Conservation (phyloP, 2,888 invertebrate genomes). For the Diplolepis rosae region DNA sequence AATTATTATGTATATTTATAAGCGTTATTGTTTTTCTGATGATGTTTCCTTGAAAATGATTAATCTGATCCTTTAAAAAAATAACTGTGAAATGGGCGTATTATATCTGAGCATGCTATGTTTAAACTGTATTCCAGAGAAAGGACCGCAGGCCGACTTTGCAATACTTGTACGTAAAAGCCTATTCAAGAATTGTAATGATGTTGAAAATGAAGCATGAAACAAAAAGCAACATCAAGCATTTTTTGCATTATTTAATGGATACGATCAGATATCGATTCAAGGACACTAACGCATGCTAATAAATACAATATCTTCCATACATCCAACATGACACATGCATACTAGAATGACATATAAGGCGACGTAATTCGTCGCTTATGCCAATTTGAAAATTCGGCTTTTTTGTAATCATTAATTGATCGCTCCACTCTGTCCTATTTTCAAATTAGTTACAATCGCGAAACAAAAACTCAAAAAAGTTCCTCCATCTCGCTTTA, state of each 20-base stretch:
- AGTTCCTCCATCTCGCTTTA: conserved; percentile 38
- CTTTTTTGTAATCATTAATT: conserved; percentile 37
- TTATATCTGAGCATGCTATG: conserved; percentile 16
- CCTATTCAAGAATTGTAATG: conserved; percentile 9
- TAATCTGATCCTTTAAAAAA: conserved; percentile 13
- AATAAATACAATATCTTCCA: conserved; percentile 67
- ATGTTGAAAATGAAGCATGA: conserved; percentile 37
- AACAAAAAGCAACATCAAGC: conserved; percentile 61
- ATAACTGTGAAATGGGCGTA: conserved; percentile 19
- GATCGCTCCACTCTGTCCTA: conserved; percentile 21
- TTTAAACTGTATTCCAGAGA: conserved; percentile 19
- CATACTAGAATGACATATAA: conserved; percentile 59
- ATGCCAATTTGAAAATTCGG: conserved; percentile 25
- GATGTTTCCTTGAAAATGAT: background rate
- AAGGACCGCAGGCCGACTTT: background rate
- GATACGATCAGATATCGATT: conserved; percentile 56
- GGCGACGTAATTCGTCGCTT: conserved; percentile 32
- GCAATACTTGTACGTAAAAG: conserved; percentile 4
- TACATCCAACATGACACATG: conserved; percentile 67
- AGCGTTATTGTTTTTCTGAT: background rate
- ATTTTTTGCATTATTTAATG: conserved; percentile 49
- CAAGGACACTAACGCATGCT: conserved; percentile 56
- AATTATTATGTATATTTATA: background rate
- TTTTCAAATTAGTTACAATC: conserved; percentile 44
- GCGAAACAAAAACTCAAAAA: conserved; percentile 43